A percentile compares a stretch with the other conserved stretches of the same genome.
phyloP scores from a whole-genome alignment of 2,113 vertebrate genomes.

The Prolemur simus region DNA sequence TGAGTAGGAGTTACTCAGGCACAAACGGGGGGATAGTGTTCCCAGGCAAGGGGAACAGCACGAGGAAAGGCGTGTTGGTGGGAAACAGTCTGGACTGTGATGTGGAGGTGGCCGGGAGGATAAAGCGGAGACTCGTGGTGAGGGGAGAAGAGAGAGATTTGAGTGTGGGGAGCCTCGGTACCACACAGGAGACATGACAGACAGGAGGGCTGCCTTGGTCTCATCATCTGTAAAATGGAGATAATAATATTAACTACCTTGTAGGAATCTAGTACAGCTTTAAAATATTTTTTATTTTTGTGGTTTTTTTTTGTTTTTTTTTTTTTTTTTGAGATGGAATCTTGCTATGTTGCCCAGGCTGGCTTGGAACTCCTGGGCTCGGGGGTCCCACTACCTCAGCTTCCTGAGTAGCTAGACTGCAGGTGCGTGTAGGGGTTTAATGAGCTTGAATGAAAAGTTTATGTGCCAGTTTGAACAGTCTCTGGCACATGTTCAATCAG shows the following conservation, averaged over 20 bases:
- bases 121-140: not conserved
- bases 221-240: not conserved
- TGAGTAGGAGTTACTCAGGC: not conserved
- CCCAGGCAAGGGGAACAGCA: not conserved
- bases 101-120: rapidly evolving
- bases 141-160: not conserved
- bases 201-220: not conserved
- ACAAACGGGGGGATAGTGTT: not conserved
- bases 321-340: too few species aligned
- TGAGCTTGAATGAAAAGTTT: not conserved
- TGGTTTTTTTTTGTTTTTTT: too few species aligned
- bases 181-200: not conserved
- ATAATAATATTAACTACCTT: not conserved
- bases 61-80: not conserved
- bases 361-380: too few species aligned
- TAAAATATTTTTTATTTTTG: too few species aligned
- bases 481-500: not conserved
- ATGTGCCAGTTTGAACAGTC: not conserved
- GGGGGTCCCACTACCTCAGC: too few species aligned
- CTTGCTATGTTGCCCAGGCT: too few species aligned
- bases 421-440: not conserved
- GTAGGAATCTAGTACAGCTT: not conserved
- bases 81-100: not conserved
- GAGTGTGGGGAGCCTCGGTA: not conserved
- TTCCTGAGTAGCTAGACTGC: too few species aligned